Evolutionary conservation across 2,113 vertebrate genomes (phyloP).

Genomic region (Tragelaphus strepsiceros): DNA sequence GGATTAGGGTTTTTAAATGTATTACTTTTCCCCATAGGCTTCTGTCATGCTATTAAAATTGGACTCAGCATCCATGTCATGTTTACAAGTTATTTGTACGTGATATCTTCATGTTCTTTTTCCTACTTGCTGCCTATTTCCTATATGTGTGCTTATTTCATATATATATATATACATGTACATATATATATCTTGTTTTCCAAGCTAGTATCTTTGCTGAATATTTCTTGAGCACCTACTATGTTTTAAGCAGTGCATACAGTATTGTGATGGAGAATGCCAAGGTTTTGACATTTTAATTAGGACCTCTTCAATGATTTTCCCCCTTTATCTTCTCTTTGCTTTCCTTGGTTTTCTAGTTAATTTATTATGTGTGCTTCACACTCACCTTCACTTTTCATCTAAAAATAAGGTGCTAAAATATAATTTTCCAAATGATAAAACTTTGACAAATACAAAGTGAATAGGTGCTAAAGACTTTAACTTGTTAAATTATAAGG

Average conservation of each 20-base stretch:
- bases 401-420: not conserved
- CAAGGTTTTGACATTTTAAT: not conserved
- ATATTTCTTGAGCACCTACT: not conserved
- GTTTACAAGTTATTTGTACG: not conserved
- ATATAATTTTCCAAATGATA: not conserved
- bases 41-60: constrained; percentile 2
- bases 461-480: not conserved
- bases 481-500: not conserved
- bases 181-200: not conserved
- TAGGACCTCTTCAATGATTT: not conserved
- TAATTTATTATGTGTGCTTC: not conserved
- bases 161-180: not conserved
- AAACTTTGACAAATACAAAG: not conserved
- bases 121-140: not conserved
- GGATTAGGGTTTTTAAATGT: not conserved
- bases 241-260: not conserved
- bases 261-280: not conserved
- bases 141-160: not conserved
- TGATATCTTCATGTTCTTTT: constrained; percentile 18
- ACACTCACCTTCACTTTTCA: not conserved
- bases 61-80: not conserved
- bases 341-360: not conserved
- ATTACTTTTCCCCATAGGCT: not conserved
- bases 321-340: not conserved
- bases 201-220: not conserved